Evolutionary conservation across 2,888 invertebrate genomes (phyloP), one percentile per base, ranked within the genome.

Genomic region (Mactromeris polynyma): DNA sequence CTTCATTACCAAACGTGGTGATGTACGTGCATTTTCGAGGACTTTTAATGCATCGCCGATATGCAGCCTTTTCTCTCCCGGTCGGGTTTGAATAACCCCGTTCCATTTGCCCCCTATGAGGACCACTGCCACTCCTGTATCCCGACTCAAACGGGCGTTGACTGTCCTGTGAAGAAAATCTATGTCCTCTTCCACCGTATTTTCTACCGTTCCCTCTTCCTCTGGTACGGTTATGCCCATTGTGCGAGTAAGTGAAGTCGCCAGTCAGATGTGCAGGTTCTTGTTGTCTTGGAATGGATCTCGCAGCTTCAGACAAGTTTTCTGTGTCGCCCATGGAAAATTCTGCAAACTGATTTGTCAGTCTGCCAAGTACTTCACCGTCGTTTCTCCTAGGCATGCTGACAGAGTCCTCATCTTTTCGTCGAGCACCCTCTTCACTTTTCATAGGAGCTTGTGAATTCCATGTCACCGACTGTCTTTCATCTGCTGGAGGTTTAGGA

Each of bases 1-100:
- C n/a, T n/a, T 31, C 36, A 36, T 51, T 33, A 40, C 33, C 31
- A 11, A 46, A 11, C 17, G 21, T 38, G 64, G 81, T 69, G 33
- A 85, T 80, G 40, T 46, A 58, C 19, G n/a, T 78, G 31, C 79
- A 58, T 51, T 89, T 87, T 26, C 31, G 40, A 31, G 89, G 89
- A 83, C 87, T 87, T 77, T 89, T 89, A 14, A 89, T 82, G 33
- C 36, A 73, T 17, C 73, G 33, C 2, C 36, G 31, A 17, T 36
- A 73, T 33, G 73, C 14, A 73, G 36, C 73, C 31, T 14, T 2
- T 36, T 73, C 33, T 26, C 69, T 31, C 21, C 46, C 33, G 21
- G 3, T 19, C 17, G 73, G 73, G 4, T 7, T 36, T 73, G 73
- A 73, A 17, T 33, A 7, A 3, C 33, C 73, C 14, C 73, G n/a